Evolutionary conservation across 2,797 vertebrate genomes (phyloP), one percentile per base, ranked within the genome.

Genomic region (Melanotaenia nigrans): DNA sequence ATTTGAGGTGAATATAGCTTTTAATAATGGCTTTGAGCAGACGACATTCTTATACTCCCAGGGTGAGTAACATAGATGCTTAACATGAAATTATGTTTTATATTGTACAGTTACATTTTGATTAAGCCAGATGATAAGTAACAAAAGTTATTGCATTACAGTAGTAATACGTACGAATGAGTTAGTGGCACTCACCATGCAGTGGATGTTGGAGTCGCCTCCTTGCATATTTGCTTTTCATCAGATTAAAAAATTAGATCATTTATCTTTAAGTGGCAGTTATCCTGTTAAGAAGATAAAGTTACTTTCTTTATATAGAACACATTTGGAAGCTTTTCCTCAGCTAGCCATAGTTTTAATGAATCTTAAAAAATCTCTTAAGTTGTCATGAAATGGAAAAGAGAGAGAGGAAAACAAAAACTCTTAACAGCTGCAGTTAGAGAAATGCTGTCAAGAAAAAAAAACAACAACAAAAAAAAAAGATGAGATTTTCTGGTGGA

Each of bases 1-100:
- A 35, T 6, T 54, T 47, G 40, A 68, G 49, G 51, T 74, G n/a
- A 80, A 81, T 66, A 35, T 61, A 42, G 20, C 4, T 69, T 65
- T 45, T n/a, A 59, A 78, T 56, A 0, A 93, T 92, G 89, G 89
- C 90, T 75, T 24, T 92, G 70, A 88, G 13, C 71, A 91, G 92
- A 64, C 78, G 91, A 53, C 91, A 93, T 81, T 94, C 93, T 2
- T 91, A 81, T 36, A 91, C 89, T 8, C 91, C 92, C 1, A 79
- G 86, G 91, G 92, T 93, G 79, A 93, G 92, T 92, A 69, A 40
- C 57, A 30, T 3, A 2, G 3, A 56, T 5, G 30, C 3, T 61
- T 32, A 5, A 13, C 22, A 25, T 42, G 1, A 30, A 54, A 47
- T 10, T 36, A 36, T 8, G 14, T 53, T 36, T 25, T 30, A n/a